phyloP scores from a whole-genome alignment of 1,140 invertebrate species.

The Cydia amplana region DNA sequence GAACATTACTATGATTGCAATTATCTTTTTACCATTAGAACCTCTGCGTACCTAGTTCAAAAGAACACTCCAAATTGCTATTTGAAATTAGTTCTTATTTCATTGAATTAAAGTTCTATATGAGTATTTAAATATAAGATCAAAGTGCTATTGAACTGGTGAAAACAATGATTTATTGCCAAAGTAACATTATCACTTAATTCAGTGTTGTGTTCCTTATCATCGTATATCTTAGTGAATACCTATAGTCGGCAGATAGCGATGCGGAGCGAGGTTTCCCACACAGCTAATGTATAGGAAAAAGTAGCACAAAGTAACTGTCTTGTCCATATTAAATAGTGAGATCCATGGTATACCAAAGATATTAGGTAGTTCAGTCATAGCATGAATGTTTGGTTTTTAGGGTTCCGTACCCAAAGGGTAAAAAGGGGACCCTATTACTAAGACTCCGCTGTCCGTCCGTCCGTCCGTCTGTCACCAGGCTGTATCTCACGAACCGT shows the following conservation, averaged over 20 bases:
- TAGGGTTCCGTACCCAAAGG: too few relatives aligned
- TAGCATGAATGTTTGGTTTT: too few relatives aligned
- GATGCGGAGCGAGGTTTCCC: conserved; percentile 2
- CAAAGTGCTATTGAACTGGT: neutral
- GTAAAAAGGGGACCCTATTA: too few relatives aligned
- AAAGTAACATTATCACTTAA: conserved; percentile 13
- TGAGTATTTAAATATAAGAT: neutral
- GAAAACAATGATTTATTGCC: conserved; percentile 19
- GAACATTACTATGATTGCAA: too few relatives aligned
- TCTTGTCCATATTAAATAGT: neutral
- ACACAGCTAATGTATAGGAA: neutral
- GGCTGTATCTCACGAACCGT: too few relatives aligned
- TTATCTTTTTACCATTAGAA: too few relatives aligned
- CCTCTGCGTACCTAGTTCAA: too few relatives aligned
- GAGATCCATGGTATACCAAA: neutral
- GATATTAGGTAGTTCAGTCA: too few relatives aligned
- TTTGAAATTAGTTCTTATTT: too few relatives aligned
- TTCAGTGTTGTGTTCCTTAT: conserved; percentile 22
- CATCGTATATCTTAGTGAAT: conserved; percentile 19
- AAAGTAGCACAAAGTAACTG: conserved; percentile 21
- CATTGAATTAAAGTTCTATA: neutral
- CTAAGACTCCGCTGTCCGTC: too few relatives aligned
- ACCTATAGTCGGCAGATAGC: neutral
- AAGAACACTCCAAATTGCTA: too few relatives aligned
- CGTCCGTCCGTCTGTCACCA: too few relatives aligned